phyloP scores from a whole-genome alignment of 2,888 invertebrate species.

The Suillia variegata region DNA sequence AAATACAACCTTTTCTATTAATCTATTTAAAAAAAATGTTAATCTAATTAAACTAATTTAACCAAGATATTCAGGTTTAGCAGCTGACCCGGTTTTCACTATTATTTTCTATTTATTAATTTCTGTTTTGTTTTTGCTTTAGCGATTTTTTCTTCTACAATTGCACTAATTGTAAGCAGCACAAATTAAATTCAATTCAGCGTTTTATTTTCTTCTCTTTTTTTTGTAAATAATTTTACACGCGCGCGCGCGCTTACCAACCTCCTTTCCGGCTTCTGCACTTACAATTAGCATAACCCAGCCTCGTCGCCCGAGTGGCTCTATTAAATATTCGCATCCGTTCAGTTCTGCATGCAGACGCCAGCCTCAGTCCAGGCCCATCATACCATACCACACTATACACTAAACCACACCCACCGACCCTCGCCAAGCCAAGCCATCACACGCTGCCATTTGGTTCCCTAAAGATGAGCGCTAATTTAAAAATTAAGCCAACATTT shows the following conservation, averaged over 20 bases:
- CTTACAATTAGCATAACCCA: constrained; percentile 2
- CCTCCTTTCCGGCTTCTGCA: constrained; percentile 12
- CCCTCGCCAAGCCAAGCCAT: background rate
- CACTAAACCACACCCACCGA: too few relatives aligned
- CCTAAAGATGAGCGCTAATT: constrained; percentile 16
- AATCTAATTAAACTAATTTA: too few relatives aligned
- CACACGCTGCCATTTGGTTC: background rate
- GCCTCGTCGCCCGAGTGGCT: constrained; percentile 8
- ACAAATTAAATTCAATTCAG: constrained; percentile 22
- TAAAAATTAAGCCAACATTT: constrained; percentile 15
- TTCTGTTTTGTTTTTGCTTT: too few relatives aligned
- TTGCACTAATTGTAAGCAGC: constrained; percentile 10
- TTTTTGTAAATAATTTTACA: constrained; percentile 3
- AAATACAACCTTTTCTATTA: too few relatives aligned
- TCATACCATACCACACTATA: too few relatives aligned
- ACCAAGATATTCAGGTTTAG: background rate
- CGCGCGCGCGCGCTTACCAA: too few relatives aligned
- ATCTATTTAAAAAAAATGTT: too few relatives aligned
- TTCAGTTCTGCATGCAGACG: background rate
- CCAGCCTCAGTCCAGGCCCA: background rate
- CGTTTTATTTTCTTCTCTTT: constrained; percentile 3
- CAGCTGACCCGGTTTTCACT: constrained; percentile 20
- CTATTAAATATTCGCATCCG: constrained; percentile 10
- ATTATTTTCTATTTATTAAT: too few relatives aligned
- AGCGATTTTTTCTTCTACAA: too few relatives aligned